Percentiles rank a stretch among this genome's conserved stretches.
phyloP scores from a whole-genome alignment of 2,113 vertebrate species.

The Porphyrio hochstetteri region DNA sequence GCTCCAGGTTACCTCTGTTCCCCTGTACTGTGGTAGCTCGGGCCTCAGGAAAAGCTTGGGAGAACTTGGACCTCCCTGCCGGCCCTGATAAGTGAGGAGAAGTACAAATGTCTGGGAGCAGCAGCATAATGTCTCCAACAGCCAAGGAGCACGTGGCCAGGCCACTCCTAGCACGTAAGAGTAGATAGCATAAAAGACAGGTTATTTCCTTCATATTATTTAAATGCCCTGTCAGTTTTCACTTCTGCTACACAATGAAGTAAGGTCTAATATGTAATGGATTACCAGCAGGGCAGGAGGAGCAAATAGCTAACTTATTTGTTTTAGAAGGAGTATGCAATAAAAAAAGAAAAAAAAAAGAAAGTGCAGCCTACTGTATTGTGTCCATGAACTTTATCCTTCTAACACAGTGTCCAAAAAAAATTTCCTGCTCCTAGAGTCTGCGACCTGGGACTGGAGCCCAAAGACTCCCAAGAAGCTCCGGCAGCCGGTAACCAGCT shows the following conservation, averaged over 20 bases:
- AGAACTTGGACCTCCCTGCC: not conserved
- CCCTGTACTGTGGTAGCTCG: not conserved
- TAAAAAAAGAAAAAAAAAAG: not conserved
- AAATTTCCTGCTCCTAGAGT: conserved; percentile 41
- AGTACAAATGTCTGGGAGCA: not conserved
- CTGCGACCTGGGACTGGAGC: not conserved
- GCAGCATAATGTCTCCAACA: accelerated
- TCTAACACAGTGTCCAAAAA: conserved; percentile 35
- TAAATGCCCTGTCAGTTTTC: not conserved
- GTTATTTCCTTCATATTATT: not conserved
- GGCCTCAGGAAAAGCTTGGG: not conserved
- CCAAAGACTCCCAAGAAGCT: conserved; percentile 65
- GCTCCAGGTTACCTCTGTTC: not conserved
- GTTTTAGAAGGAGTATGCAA: conserved; percentile 19
- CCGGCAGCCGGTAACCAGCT: conserved; percentile 33
- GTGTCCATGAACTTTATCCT: conserved; percentile 60
- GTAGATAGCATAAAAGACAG: not conserved
- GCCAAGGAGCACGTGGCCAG: not conserved
- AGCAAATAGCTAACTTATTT: conserved; percentile 34
- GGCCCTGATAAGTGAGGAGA: not conserved
- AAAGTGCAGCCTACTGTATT: not conserved
- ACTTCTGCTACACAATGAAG: not conserved
- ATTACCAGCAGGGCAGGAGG: conserved; percentile 12
- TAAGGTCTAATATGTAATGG: conserved; percentile 37
- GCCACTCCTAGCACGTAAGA: not conserved